Percentiles rank a stretch among this genome's conserved stretches.
phyloP scores from a whole-genome alignment of 1,140 invertebrate genomes.

The Orius insidiosus region DNA sequence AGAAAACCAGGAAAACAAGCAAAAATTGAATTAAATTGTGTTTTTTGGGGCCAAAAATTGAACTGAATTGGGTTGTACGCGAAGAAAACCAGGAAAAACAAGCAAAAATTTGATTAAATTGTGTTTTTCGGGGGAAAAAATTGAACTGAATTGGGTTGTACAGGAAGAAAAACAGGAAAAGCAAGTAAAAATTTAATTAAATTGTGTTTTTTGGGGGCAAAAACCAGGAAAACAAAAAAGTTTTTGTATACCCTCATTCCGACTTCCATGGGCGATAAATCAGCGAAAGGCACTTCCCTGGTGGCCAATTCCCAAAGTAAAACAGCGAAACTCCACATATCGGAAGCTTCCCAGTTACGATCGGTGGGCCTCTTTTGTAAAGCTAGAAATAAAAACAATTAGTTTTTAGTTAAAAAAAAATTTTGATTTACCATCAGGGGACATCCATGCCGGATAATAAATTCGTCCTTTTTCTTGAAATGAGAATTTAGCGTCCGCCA shows the following conservation, averaged over 20 bases:
- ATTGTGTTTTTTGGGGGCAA: no score
- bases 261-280: constrained; percentile 92
- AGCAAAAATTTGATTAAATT: no score
- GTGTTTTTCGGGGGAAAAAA: no score
- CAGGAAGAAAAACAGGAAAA: no score
- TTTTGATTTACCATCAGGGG: constrained; percentile 58
- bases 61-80: no score
- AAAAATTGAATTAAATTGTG: no score
- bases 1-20: no score
- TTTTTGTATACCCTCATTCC: constrained; percentile 92
- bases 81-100: no score
- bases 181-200: no score
- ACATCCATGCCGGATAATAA: constrained; percentile 95
- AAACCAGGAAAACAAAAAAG: no score
- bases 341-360: constrained; percentile 86
- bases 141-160: no score
- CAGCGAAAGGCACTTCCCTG: constrained; percentile 91
- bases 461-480: constrained; percentile 87
- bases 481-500: constrained; percentile 98
- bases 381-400: constrained; percentile 33
- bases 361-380: constrained; percentile 72
- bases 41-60: no score
- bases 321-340: constrained; percentile 99
- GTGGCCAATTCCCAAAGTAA: constrained; percentile 94
- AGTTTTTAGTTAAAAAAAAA: not conserved